These are phyloP conservation scores for Plotosus lineatus DNA, from an alignment of 2,113 vertebrate species.

Conservation along the genomic window DNA sequence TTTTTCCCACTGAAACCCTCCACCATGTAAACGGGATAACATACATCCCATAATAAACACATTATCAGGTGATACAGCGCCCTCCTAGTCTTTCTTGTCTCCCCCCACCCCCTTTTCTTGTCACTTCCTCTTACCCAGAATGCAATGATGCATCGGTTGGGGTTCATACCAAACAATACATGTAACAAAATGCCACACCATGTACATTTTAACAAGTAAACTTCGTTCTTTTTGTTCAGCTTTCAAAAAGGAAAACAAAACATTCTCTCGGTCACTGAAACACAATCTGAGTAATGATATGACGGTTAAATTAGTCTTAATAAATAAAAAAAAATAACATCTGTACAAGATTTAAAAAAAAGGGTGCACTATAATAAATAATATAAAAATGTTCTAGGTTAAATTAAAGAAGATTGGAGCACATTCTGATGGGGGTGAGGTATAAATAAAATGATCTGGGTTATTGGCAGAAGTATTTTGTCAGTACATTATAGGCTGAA, in stretches of 20 bases:
- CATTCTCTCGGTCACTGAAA: conserved; percentile 19
- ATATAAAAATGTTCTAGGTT: conserved; percentile 40
- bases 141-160: conserved; percentile 47
- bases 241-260: conserved; percentile 11
- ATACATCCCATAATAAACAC: conserved; percentile 68
- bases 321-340: conserved; percentile 64
- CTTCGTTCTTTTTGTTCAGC: conserved; percentile 33
- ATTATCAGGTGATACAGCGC: conserved; percentile 60
- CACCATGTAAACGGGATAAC: conserved; percentile 53
- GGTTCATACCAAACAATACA: conserved; percentile 49
- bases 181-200: conserved; percentile 46
- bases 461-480: conserved; percentile 48
- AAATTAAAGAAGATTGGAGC: conserved; percentile 36
- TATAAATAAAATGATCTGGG: conserved; percentile 44
- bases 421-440: conserved; percentile 40
- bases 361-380: conserved; percentile 50
- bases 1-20: conserved; percentile 39
- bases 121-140: conserved; percentile 30
- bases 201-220: conserved; percentile 51
- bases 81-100: conserved; percentile 2
- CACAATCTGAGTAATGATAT: conserved; percentile 44
- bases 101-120: too few relatives aligned
- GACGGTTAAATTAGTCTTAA: conserved; percentile 40
- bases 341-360: conserved; percentile 70
- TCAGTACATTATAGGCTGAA: conserved; percentile 23